phyloP scores from a whole-genome alignment of 35 echinoderm and acorn worm species.

The Lytechinus pictus region DNA sequence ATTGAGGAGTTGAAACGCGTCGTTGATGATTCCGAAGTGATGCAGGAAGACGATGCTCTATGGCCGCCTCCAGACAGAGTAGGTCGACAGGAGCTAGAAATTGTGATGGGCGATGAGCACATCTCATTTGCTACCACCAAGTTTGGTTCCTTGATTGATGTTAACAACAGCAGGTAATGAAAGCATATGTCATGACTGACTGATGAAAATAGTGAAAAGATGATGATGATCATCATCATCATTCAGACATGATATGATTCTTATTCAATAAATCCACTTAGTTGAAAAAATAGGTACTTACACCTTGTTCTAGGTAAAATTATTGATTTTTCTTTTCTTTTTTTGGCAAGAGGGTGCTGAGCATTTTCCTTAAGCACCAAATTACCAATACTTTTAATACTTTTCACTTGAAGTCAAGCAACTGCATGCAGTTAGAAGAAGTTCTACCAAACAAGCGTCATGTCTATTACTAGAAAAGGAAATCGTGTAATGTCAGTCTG shows the following conservation, averaged over 20 bases:
- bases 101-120: slow-evolving; percentile 98
- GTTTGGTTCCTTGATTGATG: slow-evolving; percentile 93
- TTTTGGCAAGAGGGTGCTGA: background rate
- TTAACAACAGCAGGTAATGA: slow-evolving; percentile 90
- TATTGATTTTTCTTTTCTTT: too few relatives aligned
- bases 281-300: background rate
- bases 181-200: background rate
- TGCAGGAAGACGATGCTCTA: slow-evolving; percentile 95
- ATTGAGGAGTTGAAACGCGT: slow-evolving; percentile 87
- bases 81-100: slow-evolving; percentile 93
- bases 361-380: background rate
- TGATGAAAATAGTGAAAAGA: too few relatives aligned
- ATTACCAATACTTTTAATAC: too few relatives aligned
- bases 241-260: background rate
- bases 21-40: slow-evolving; percentile 92
- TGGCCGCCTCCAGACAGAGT: slow-evolving; percentile 97
- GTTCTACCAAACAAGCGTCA: background rate
- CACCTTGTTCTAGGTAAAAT: too few relatives aligned
- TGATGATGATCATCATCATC: background rate
- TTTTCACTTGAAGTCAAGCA: background rate
- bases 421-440: background rate
- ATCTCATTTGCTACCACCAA: slow-evolving; percentile 98
- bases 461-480: background rate
- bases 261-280: background rate
- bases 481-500: background rate